Evolutionary conservation across 1,140 invertebrate genomes (phyloP).

Genomic region (Mamestra configurata): DNA sequence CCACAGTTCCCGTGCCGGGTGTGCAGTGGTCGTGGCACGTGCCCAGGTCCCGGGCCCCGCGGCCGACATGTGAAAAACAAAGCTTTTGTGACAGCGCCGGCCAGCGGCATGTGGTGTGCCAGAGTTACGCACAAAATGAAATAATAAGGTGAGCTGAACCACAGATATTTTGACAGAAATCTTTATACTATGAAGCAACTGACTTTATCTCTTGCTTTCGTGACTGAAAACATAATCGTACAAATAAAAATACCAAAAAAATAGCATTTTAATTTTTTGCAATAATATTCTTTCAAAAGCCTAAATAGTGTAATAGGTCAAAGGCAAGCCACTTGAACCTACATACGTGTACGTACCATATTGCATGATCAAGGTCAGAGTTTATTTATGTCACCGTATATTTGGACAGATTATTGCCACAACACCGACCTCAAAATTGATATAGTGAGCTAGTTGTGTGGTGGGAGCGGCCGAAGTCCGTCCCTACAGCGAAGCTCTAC

Average conservation of each 20-base stretch:
- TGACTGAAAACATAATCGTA: background rate
- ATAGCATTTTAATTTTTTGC: background rate
- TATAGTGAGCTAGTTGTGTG: slow-evolving; percentile 59
- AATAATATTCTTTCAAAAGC: background rate
- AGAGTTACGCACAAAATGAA: slow-evolving; percentile 79
- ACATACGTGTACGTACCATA: slow-evolving; percentile 1
- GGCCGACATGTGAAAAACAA: slow-evolving; percentile 76
- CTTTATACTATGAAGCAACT: background rate
- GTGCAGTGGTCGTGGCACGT: slow-evolving; percentile 74
- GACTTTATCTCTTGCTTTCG: background rate
- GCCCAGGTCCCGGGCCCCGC: slow-evolving; percentile 46
- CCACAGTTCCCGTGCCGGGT: slow-evolving; percentile 61
- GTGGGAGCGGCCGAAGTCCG: slow-evolving; percentile 80
- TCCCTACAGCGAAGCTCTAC: slow-evolving; percentile 78
- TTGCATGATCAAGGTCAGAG: slow-evolving; percentile 35
- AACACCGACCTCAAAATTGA: slow-evolving; percentile 18
- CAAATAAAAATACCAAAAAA: background rate
- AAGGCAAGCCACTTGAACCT: background rate
- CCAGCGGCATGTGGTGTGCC: slow-evolving; percentile 62
- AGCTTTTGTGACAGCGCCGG: slow-evolving; percentile 65
- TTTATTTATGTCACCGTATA: slow-evolving; percentile 24
- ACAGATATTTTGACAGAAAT: slow-evolving; percentile 5
- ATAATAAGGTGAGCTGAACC: slow-evolving; percentile 78
- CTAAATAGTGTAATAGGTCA: slow-evolving; percentile 6
- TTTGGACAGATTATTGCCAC: slow-evolving; percentile 18